Base-by-base conservation (phyloP, 2,797 vertebrate genomes). In the Centropyge bicolor region DNA sequence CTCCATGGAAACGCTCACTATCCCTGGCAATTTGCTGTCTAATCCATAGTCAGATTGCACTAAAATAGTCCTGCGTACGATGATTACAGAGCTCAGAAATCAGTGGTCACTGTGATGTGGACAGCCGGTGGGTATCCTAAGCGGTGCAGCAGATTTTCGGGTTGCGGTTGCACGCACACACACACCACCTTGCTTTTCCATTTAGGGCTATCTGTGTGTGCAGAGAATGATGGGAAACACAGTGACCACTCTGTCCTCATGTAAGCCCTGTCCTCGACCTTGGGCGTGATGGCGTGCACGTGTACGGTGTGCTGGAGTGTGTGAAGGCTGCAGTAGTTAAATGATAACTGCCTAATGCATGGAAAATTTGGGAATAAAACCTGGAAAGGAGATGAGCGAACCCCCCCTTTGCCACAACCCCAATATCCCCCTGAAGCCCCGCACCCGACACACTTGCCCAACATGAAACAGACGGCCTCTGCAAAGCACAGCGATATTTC, bases 61-160 rank as follows among this genome's bases (percentile, higher is more conserved):
- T 67, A 85, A 95, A 96, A 96, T 96, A 96, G 94, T 75, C 84
- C 86, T 54, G 70, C 52, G 89, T 82, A 70, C 45, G 17, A 87
- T 95, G 95, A 96, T 96, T 96, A 96, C 93, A 95, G 94, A 93
- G 91, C 76, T 85, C 88, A 62, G 68, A 86, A 88, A 93, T 88
- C 89, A 86, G 92, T 90, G 94, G 94, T 91, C 85, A 76, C 91
- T 95, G 80, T 96, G 95, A 96, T 96, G 95, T 95, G 95, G 95
- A 92, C 80, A 68, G 85, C 78, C 87, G 84, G 88, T 87, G 86
- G 87, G 88, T 89, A 93, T 87, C 91, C 91, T 94, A 94, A 96
- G 88, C 83, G 60, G 81, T 92, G 86, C 85, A 94, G 91, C 95
- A 96, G 94, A 95, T 92, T 93, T 92, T 90, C 88, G 90, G 90